phyloP scores from a whole-genome alignment of 2,113 vertebrate genomes.

The Hyaena hyaena region DNA sequence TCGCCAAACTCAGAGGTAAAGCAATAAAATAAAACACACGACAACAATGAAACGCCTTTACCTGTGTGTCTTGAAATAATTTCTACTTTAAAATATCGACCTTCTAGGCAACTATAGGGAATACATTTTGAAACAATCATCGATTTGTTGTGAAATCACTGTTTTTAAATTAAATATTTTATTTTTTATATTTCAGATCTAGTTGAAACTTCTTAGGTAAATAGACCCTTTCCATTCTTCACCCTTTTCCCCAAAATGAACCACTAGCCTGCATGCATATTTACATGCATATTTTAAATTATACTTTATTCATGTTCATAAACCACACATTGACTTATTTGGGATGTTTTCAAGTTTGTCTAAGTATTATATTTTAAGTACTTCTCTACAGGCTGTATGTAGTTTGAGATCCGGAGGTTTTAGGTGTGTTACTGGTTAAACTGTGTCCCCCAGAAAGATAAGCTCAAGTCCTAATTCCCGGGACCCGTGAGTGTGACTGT shows the following conservation, averaged over 20 bases:
- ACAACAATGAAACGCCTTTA: background rate
- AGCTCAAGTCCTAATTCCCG: background rate
- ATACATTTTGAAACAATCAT: background rate
- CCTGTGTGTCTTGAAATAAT: background rate
- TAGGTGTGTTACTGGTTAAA: background rate
- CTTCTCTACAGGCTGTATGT: background rate
- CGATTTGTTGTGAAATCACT: background rate
- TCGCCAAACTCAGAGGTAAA: background rate
- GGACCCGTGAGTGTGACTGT: background rate
- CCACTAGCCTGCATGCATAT: background rate
- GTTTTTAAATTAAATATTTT: background rate
- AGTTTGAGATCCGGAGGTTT: background rate
- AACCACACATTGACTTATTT: background rate
- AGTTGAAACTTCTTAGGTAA: background rate
- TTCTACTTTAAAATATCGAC: background rate
- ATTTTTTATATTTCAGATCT: background rate
- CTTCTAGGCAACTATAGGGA: background rate
- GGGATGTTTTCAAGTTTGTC: conserved; percentile 9
- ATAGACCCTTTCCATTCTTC: background rate
- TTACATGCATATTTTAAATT: conserved; percentile 22
- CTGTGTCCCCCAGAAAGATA: background rate
- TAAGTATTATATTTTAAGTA: background rate
- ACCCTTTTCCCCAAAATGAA: background rate
- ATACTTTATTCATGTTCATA: background rate
- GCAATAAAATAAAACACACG: background rate